These are phyloP conservation scores for Ypsolopha sequella DNA, from an alignment of 2,888 invertebrate genomes.

Conservation along the genomic window DNA sequence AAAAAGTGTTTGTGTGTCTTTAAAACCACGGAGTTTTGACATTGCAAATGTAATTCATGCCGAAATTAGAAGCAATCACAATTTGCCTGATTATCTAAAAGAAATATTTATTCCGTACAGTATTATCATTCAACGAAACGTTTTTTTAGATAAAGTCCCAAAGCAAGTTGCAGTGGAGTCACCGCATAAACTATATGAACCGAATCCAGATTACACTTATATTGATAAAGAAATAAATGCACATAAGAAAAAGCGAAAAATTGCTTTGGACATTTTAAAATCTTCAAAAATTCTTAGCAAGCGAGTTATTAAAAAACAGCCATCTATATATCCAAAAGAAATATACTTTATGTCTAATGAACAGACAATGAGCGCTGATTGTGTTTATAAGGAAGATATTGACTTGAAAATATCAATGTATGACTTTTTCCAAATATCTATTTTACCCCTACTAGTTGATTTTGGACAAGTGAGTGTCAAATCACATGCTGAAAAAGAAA, in stretches of 20 bases:
- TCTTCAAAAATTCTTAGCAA: slow-evolving; percentile 20
- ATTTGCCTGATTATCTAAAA: slow-evolving; percentile 14
- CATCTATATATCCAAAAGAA: no score
- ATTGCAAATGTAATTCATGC: slow-evolving; percentile 30
- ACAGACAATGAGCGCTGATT: no score
- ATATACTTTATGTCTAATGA: no score
- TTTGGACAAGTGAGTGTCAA: slow-evolving; percentile 43
- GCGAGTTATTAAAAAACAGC: no score
- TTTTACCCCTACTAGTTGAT: slow-evolving; percentile 34
- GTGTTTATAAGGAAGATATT: no score
- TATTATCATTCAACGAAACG: slow-evolving; percentile 28
- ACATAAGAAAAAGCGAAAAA: slow-evolving; percentile 21
- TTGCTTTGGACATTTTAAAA: slow-evolving; percentile 26
- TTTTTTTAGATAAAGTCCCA: slow-evolving; percentile 24
- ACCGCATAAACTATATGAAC: slow-evolving; percentile 40
- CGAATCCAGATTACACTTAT: slow-evolving; percentile 34
- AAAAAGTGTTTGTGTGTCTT: slow-evolving; percentile 27
- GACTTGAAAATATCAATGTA: slow-evolving; percentile 21
- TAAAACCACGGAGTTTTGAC: slow-evolving; percentile 38
- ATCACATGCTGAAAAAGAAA: slow-evolving; percentile 33
- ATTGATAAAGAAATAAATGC: slow-evolving; percentile 24
- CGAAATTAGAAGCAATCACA: slow-evolving; percentile 38
- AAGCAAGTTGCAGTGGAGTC: slow-evolving; percentile 31
- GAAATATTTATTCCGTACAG: slow-evolving; percentile 33
- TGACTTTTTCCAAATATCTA: slow-evolving; percentile 34